Conservation (phyloP, 2,888 invertebrate genomes). For the Standfussiana lucernea region DNA sequence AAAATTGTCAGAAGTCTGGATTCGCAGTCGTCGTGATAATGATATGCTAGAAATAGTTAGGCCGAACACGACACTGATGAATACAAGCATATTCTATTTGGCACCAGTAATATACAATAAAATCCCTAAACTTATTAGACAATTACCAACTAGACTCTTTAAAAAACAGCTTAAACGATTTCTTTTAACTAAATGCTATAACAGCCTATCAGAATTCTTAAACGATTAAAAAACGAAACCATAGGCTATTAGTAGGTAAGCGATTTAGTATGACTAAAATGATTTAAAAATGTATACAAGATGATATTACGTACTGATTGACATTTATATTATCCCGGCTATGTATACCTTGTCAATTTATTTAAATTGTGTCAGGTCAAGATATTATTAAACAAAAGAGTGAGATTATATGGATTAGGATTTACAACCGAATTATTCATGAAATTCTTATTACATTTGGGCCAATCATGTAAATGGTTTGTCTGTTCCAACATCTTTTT, state of each 20-base stretch:
- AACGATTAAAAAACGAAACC: too few species aligned
- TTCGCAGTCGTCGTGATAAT: too few species aligned
- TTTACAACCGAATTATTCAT: slow-evolving; percentile 59
- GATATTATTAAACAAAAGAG: slow-evolving; percentile 46
- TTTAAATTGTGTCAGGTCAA: slow-evolving; percentile 46
- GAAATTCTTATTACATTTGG: slow-evolving; percentile 51
- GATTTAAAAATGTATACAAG: slow-evolving; percentile 51
- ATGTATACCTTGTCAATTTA: slow-evolving; percentile 60
- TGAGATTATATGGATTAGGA: slow-evolving; percentile 66
- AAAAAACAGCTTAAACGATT: too few species aligned
- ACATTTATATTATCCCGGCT: slow-evolving; percentile 55
- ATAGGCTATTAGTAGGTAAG: slow-evolving; percentile 61
- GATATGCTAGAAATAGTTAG: too few species aligned
- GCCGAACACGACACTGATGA: too few species aligned
- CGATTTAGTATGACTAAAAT: slow-evolving; percentile 51
- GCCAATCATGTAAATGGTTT: slow-evolving; percentile 36
- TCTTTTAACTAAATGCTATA: too few species aligned
- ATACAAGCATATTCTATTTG: too few species aligned
- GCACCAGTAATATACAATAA: too few species aligned
- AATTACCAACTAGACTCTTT: too few species aligned
- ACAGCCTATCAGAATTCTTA: too few species aligned
- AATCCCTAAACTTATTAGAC: too few species aligned
- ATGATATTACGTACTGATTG: slow-evolving; percentile 60
- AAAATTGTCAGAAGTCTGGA: too few species aligned
- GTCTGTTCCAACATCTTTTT: slow-evolving; percentile 36